Base-by-base conservation (phyloP, 2,797 vertebrate species). In the Leptodactylus fallax region DNA sequence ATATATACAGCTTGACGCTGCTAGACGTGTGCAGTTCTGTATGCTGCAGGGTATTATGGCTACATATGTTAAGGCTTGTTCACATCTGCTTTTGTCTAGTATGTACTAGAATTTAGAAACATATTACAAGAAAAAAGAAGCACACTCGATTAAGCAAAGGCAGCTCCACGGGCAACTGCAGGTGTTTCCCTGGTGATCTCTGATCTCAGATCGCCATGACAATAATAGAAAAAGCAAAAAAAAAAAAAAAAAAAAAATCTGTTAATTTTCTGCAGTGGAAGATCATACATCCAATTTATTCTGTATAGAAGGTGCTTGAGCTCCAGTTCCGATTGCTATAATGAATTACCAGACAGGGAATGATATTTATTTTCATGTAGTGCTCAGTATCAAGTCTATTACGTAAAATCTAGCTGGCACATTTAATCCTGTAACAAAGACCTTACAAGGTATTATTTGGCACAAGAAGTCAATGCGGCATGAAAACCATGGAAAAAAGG, bases 111-210 rank as follows among this genome's bases (percentile, higher is more conserved):
- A 58, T 80, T 63, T 76, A 53, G 6, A 49, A 51, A 79, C 60
- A 79, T 71, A 71, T 21, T 2, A n/a, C 6, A 19, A 6, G 53
- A 81, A 81, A 63, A 61, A 45, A 65, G 55, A 60, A 84, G 49
- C 58, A 69, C 81, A 84, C 81, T 79, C 79, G 81, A 84, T 79
- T 84, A 84, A 23, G 13, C 76, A 79, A 27, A 79, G n/a, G 58
- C 74, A 56, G 63, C 81, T 79, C 51, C 27, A 63, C 53, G 23
- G 69, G 72, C 74, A 71, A 79, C 60, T 60, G 74, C 87, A 84
- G 87, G 87, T 88, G 87, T 88, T 88, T 88, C 87, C 87, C 81
- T 84, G 74, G 87, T 69, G 81, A 88, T 79, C 81, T 84, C 8
- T 84, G 81, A 60, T 71, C 81, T 61, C 53, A 36, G 45, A 61